Evolutionary conservation across 1,140 invertebrate species (phyloP).

Genomic region (Trichonephila inaurata): DNA sequence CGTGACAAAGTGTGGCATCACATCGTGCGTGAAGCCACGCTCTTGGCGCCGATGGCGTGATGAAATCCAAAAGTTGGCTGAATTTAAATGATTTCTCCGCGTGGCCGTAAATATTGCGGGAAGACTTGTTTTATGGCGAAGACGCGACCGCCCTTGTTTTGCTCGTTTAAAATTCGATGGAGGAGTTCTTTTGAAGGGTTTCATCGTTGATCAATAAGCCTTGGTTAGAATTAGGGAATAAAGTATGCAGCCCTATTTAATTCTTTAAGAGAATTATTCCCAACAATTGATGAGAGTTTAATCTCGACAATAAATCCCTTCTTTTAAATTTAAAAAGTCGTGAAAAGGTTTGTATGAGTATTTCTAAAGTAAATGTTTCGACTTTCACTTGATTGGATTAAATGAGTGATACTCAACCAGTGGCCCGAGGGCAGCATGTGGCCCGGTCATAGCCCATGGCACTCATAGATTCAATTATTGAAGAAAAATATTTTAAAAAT

Average conservation of each 20-base stretch:
- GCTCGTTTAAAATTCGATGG: neutral
- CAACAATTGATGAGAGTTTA: no score
- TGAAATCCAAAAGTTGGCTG: constrained; percentile 14
- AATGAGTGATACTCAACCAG: no score
- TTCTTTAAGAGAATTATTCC: neutral
- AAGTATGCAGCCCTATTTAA: neutral
- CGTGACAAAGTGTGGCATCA: constrained; percentile 56
- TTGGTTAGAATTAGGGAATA: neutral
- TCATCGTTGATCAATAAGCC: neutral
- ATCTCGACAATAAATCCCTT: no score
- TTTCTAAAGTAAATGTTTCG: no score
- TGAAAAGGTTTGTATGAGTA: no score
- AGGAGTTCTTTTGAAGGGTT: neutral
- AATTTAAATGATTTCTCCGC: neutral
- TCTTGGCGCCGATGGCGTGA: constrained; percentile 24
- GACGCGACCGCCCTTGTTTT: neutral
- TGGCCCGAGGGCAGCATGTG: no score
- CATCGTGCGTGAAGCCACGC: constrained; percentile 63
- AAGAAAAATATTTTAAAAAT: no score
- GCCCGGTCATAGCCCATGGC: no score
- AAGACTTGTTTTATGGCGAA: neutral
- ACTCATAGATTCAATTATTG: no score
- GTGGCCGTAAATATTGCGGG: constrained; percentile 28
- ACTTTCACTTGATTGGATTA: no score
- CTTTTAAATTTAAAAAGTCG: no score